A percentile compares a stretch with the other conserved stretches of the same genome.
phyloP scores from a whole-genome alignment of 1,140 invertebrate genomes.

The Panagrolaimus sp. region DNA sequence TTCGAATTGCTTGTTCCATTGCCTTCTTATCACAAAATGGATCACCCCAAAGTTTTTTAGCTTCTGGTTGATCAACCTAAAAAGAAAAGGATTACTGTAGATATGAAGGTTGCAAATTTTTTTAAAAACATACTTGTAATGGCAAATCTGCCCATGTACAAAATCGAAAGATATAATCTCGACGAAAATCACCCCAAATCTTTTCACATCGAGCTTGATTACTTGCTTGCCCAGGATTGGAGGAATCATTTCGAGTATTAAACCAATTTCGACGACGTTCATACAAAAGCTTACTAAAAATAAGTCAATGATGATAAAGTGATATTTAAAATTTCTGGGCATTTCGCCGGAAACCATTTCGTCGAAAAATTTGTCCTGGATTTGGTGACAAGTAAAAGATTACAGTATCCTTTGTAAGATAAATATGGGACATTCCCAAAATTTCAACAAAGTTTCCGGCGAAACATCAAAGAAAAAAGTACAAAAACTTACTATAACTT shows the following conservation, averaged over 20 bases:
- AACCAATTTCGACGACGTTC: neutral
- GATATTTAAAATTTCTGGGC: no score
- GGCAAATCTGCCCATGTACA: neutral
- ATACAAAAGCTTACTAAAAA: neutral
- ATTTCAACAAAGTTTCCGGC: no score
- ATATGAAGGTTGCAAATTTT: neutral
- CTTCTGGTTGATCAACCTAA: neutral
- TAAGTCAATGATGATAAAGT: neutral
- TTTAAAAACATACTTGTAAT: neutral
- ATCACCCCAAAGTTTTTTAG: neutral
- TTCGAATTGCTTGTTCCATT: neutral
- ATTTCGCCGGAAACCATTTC: no score
- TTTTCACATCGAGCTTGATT: neutral
- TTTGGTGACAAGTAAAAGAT: no score
- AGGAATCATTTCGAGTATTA: neutral
- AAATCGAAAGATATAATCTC: neutral
- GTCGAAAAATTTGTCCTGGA: no score
- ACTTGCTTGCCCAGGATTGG: neutral
- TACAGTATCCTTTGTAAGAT: no score
- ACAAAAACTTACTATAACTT: conserved; percentile 7
- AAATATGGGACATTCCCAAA: no score
- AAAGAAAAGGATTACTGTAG: neutral
- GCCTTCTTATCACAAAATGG: neutral
- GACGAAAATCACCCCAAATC: neutral
- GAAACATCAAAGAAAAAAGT: neutral